Evolutionary conservation across 2,888 invertebrate species (phyloP), one percentile per base, ranked within the genome.

Genomic region (Laothoe populi): DNA sequence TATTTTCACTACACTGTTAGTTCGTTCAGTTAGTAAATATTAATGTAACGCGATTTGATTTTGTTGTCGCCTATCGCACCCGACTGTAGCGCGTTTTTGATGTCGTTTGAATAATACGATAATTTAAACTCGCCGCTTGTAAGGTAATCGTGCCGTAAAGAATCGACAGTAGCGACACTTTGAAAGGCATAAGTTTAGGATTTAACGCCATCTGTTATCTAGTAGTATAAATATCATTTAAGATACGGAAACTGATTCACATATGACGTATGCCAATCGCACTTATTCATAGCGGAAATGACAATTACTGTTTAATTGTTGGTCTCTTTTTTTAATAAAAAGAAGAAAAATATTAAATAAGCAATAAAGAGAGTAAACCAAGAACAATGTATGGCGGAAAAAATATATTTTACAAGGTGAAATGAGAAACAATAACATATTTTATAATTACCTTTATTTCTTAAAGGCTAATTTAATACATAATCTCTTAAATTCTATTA

Each of bases 11-110:
- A 35, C 53, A 53, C 53, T 35, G 1, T 46, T 46, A 35, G 35
- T 53, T 35, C 16, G 19, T 35, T 44, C 44, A 44, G 44, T 44
- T 10, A 31, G 11, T 19, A 21, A 21, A 60, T 59, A 35, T 48
- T 53, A 35, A 42, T 53, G 23, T 42, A 21, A n/a, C 10, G 40
- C 21, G 48, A 42, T 31, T 40, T n/a, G 21, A 35, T 31, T 49
- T 38, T 46, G 7, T 35, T 46, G 57, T 44, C 61, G 44, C 53
- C 45, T 60, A 24, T 73, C 77, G 74, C 84, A 77, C 74, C 81
- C 85, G 85, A 68, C 81, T 83, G 80, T 75, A 82, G 80, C 88
- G 87, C 83, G 86, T 80, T 89, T 89, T 90, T 87, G 87, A 84
- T 85, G 80, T 84, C 83, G 87, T 86, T 88, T 88, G 87, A 84